Base-by-base conservation (phyloP, 2,888 invertebrate species). In the Timandra comae region DNA sequence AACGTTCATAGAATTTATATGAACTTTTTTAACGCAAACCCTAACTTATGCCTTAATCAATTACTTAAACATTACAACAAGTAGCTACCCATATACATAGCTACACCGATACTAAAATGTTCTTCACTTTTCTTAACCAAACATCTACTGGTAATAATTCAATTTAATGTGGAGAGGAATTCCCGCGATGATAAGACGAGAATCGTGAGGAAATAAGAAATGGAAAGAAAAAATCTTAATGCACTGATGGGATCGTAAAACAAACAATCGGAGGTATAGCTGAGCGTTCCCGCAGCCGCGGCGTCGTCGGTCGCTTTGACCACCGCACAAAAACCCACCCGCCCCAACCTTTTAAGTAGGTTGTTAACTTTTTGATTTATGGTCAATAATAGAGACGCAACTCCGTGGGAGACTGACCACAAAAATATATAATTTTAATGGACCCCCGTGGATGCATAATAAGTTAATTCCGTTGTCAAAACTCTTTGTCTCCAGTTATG, bases 341-440 rank as follows among this genome's bases (percentile, higher is more conserved):
- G 70, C 65, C 74, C 68, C 68, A 73, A 75, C 76, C 82, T 85
- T 82, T 82, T 85, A 84, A 84, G 82, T 79, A 84, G 80, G 85
- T 85, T 84, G 85, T 85, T 85, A 85, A 84, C 80, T 79, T 85
- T 85, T 84, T 84, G 85, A 85, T 85, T 85, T 84, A 85, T 81
- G 77, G 74, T 75, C 81, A 82, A 84, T 84, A 85, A 85, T 85
- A 84, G 82, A 84, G 84, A 82, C 71, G 77, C 79, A 81, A 78
- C 81, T 67, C 82, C 76, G 81, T 84, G 84, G 82, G 85, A 84
- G 81, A 77, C 80, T 80, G 70, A 72, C 79, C 74, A 75, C 76
- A 71, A 71, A 63, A 74, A 75, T 69, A 73, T 72, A 77, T 78
- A 77, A 77, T 80, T 78, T 77, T 77, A 77, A 80, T 74, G 79